Evolutionary conservation across 1,140 invertebrate genomes (phyloP).

Genomic region (Mya arenaria): DNA sequence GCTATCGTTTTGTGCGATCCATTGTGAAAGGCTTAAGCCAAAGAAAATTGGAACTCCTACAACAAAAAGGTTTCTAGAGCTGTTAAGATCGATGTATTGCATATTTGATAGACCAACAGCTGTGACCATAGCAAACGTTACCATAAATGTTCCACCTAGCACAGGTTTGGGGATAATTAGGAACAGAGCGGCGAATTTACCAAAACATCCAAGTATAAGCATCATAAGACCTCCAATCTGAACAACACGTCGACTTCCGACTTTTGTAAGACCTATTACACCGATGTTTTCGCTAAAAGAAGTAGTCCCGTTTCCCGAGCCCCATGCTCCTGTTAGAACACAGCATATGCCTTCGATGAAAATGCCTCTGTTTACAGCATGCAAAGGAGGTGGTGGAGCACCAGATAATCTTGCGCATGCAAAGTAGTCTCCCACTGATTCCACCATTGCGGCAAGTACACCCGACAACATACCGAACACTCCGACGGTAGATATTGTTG

Average conservation of each 20-base stretch:
- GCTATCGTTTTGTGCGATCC: conserved; percentile 84
- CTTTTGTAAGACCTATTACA: conserved; percentile 88
- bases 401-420: conserved; percentile 87
- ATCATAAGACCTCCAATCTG: conserved; percentile 90
- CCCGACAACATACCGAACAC: conserved; percentile 78
- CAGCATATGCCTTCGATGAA: conserved; percentile 92
- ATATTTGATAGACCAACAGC: conserved; percentile 87
- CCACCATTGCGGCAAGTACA: conserved; percentile 75
- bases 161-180: conserved; percentile 93
- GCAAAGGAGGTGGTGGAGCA: conserved; percentile 90
- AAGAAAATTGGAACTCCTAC: conserved; percentile 93
- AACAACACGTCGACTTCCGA: conserved; percentile 90
- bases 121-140: conserved; percentile 87
- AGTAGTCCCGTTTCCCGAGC: conserved; percentile 91
- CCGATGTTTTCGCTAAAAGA: conserved; percentile 93
- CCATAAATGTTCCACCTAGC: conserved; percentile 92
- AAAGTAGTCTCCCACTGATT: conserved; percentile 78
- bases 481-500: conserved; percentile 68
- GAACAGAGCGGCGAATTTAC: conserved; percentile 91
- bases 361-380: conserved; percentile 90
- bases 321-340: conserved; percentile 90
- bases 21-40: conserved; percentile 89
- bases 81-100: conserved; percentile 92
- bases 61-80: conserved; percentile 91
- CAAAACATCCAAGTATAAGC: conserved; percentile 85